phyloP scores from a whole-genome alignment of 2,888 invertebrate genomes.

The Dinocampus coccinellae region DNA sequence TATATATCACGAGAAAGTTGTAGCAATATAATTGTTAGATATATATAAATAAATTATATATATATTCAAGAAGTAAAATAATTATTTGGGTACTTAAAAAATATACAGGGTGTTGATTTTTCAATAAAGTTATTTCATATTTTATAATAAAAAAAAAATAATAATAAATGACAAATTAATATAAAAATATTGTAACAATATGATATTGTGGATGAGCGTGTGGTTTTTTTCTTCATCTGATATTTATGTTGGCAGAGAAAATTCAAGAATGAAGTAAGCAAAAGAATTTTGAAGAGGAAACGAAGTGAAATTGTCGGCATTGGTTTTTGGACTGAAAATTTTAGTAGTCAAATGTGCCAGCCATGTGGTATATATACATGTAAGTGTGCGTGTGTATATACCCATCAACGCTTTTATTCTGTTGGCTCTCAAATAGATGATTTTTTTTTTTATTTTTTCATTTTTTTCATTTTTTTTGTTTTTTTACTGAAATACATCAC shows the following conservation, averaged over 20 bases:
- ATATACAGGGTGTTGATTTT: too few species aligned
- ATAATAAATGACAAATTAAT: too few species aligned
- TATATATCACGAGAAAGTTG: too few species aligned
- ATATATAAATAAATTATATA: too few species aligned
- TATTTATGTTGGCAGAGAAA: constrained; percentile 16
- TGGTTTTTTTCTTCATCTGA: background rate
- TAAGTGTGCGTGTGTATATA: background rate
- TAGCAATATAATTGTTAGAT: too few species aligned
- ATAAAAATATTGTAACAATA: too few species aligned
- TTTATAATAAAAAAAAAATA: too few species aligned
- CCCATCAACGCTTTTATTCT: background rate
- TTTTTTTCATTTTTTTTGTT: too few species aligned
- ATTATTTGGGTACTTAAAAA: too few species aligned
- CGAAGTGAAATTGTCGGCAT: constrained; percentile 30
- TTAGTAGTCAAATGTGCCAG: constrained; percentile 40
- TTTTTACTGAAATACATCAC: background rate
- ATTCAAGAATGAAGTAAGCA: background rate
- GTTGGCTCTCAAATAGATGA: background rate
- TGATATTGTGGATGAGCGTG: background rate
- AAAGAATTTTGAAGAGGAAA: constrained; percentile 37
- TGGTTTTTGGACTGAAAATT: constrained; percentile 42
- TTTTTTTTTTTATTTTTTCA: too few species aligned
- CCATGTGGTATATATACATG: constrained; percentile 40
- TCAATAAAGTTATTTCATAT: too few species aligned
- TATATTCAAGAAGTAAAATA: too few species aligned